Evolutionary conservation across 2,888 invertebrate genomes (phyloP).

Genomic region (Caenorhabditis doughertyi): DNA sequence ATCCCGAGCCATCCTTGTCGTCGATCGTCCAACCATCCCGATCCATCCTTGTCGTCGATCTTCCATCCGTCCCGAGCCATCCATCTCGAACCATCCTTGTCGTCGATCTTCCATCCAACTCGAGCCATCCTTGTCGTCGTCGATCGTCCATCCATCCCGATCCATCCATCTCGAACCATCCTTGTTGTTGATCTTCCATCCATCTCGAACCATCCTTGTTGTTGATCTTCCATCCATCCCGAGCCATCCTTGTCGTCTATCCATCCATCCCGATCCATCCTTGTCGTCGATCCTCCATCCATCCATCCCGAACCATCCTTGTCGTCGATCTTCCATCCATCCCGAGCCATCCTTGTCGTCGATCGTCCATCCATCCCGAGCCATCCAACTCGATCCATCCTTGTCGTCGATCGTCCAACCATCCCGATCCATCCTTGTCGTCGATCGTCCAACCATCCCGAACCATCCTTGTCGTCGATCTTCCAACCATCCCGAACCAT

Average conservation of each 20-base stretch:
- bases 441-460: slow-evolving; percentile 1
- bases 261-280: neutral
- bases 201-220: neutral
- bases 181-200: neutral
- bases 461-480: neutral
- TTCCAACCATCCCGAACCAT: neutral
- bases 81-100: neutral
- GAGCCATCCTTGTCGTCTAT: neutral
- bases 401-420: neutral
- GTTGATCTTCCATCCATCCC: neutral
- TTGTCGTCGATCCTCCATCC: neutral
- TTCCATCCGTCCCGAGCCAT: neutral
- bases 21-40: neutral
- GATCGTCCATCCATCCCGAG: slow-evolving; percentile 12
- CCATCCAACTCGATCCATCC: slow-evolving; percentile 6
- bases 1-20: neutral
- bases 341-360: slow-evolving; percentile 21
- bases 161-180: neutral
- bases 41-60: neutral
- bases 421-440: neutral
- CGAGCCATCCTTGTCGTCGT: slow-evolving; percentile 8
- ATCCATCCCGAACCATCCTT: slow-evolving; percentile 19
- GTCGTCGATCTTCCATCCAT: slow-evolving; percentile 2
- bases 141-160: neutral
- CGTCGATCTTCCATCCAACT: neutral